These are phyloP conservation scores for Lagopus leucura DNA, from an alignment of 2,113 vertebrate genomes.

Conservation along the genomic window DNA sequence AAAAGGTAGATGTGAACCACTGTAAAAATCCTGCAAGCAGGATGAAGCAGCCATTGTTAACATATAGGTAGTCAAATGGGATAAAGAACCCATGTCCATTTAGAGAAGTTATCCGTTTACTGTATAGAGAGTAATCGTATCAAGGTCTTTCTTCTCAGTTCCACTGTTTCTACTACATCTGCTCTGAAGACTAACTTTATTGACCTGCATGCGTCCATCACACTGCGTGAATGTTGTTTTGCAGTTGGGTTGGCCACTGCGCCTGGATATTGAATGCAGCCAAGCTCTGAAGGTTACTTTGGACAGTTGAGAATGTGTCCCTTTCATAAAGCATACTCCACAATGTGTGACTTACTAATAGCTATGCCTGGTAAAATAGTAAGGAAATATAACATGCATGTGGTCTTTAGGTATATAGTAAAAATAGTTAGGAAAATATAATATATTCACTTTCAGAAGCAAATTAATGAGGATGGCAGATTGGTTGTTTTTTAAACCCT, in stretches of 20 bases:
- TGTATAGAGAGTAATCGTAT: not conserved
- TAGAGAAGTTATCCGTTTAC: not conserved
- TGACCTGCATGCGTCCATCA: not conserved
- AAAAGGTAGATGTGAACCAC: not conserved
- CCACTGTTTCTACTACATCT: not conserved
- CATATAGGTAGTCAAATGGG: not conserved
- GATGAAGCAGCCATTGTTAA: not conserved
- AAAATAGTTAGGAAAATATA: slow-evolving; percentile 24
- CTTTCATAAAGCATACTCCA: slow-evolving; percentile 31
- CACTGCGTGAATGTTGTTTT: not conserved
- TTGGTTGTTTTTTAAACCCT: not conserved
- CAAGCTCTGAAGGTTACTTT: not conserved
- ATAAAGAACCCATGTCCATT: not conserved
- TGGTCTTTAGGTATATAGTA: slow-evolving; percentile 11
- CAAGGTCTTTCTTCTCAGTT: not conserved
- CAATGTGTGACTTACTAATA: slow-evolving; percentile 30
- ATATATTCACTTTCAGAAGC: slow-evolving; percentile 37
- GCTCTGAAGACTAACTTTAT: not conserved
- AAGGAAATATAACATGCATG: slow-evolving; percentile 25
- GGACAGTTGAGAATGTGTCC: not conserved
- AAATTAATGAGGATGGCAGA: not conserved
- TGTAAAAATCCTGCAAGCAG: not conserved
- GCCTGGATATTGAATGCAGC: not conserved
- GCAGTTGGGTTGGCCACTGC: not conserved
- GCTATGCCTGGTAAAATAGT: not conserved